These are phyloP conservation scores for Bursaphelenchus okinawaensis DNA, from an alignment of 2,888 invertebrate species.

Conservation along the genomic window DNA sequence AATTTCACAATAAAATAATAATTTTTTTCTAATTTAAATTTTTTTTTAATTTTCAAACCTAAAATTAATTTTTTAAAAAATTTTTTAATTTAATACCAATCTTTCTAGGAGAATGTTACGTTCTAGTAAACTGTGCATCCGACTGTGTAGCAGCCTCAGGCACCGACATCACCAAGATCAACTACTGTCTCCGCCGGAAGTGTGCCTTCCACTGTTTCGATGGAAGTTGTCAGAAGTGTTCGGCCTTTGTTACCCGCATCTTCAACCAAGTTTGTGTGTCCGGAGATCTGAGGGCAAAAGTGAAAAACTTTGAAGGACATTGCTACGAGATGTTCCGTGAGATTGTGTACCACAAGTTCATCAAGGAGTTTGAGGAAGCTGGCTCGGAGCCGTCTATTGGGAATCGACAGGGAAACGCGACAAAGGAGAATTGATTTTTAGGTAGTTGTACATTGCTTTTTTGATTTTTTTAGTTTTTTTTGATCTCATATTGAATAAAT, in stretches of 20 bases:
- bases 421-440: background rate
- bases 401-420: conserved; percentile 9
- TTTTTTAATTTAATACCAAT: no score
- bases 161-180: conserved; percentile 46
- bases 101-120: conserved; percentile 38
- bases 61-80: conserved; percentile 9
- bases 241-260: conserved; percentile 48
- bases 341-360: conserved; percentile 46
- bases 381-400: conserved; percentile 40
- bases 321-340: conserved; percentile 51
- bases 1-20: no score
- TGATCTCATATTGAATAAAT: no score
- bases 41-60: background rate
- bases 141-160: conserved; percentile 43
- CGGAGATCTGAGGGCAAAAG: conserved; percentile 40
- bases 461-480: no score
- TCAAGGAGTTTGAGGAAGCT: conserved; percentile 31
- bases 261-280: conserved; percentile 52
- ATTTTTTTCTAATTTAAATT: no score
- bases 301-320: conserved; percentile 41
- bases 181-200: conserved; percentile 40
- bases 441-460: no score
- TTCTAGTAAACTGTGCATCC: conserved; percentile 44
- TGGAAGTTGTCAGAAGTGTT: conserved; percentile 48
- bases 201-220: conserved; percentile 54